Base-by-base conservation (phyloP, 2,888 invertebrate genomes). In the Trimorus sp. region DNA sequence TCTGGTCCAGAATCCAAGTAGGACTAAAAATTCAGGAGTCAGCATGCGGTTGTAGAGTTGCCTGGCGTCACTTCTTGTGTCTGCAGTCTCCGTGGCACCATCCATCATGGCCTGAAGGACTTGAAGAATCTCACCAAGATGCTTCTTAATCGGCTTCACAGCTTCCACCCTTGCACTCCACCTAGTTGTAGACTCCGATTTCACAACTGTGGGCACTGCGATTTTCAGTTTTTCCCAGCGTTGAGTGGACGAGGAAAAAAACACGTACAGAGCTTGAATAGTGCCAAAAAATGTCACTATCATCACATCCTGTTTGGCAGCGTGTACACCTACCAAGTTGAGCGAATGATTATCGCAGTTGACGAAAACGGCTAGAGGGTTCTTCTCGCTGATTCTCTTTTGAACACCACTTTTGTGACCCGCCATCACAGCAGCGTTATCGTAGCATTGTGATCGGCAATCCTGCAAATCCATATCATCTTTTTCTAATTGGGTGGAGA, bases 381-480 rank as follows among this genome's bases (percentile, higher is more conserved):
- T 79, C 79, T 69, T 83, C 68, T 77, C 65, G n/a, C 14, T 63
- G 51, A 83, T 75, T 73, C 80, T 75, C 79, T 79, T 54, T 12
- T 85, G 82, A 68, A 83, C 82, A 48, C 82, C 84, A 84, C 60
- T 75, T 79, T 60, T 75, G 66, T 74, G 74, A 12, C 84, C 84
- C 62, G 76, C 56, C 83, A 84, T 85, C 69, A 76, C 63, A 71
- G 70, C 68, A 73, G 84, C 83, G 48, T 85, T 83, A 54, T 82
- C 83, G 59, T 84, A 84, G 68, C 82, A 75, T 65, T 85, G 84
- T 71, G 84, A 84, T 38, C 84, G 69, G 66, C 84, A 84, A 60
- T 79, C 40, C 53, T 75, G 42, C 54, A 82, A 11, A 6, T 62
- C 36, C 48, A 83, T 65, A 45, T 45, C 49, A 48, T 79, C 70